Evolutionary conservation across 2,888 invertebrate species (phyloP).

Genomic region (Thymelicus sylvestris): DNA sequence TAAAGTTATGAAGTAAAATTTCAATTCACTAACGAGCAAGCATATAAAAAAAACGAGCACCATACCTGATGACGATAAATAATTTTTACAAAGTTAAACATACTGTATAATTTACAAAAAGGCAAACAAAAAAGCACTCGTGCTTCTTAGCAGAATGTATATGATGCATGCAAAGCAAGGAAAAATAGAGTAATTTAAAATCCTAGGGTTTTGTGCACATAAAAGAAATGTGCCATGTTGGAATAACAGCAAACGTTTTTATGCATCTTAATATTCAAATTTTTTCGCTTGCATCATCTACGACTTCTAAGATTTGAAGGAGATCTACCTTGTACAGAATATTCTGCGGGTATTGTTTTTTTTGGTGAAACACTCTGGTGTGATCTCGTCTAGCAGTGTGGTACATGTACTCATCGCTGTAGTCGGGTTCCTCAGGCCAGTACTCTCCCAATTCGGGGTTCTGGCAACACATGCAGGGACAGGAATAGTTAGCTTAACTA

Average conservation of each 20-base stretch:
- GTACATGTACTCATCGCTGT: constrained; percentile 82
- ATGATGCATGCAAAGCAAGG: constrained; percentile 31
- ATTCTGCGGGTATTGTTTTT: constrained; percentile 82
- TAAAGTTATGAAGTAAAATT: background rate
- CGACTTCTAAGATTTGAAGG: constrained; percentile 39
- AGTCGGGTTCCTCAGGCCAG: constrained; percentile 74
- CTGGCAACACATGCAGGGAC: constrained; percentile 70
- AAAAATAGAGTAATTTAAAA: background rate
- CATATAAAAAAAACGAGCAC: background rate
- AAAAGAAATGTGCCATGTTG: background rate
- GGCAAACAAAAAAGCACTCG: constrained; percentile 23
- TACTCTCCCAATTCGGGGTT: constrained; percentile 69
- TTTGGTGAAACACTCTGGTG: constrained; percentile 77
- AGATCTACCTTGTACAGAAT: constrained; percentile 78
- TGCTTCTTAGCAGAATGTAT: constrained; percentile 35
- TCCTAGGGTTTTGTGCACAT: too few relatives aligned
- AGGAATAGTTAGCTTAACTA: constrained; percentile 64
- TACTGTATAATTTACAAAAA: background rate
- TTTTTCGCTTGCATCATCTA: constrained; percentile 34
- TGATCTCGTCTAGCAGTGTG: constrained; percentile 80
- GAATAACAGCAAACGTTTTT: background rate
- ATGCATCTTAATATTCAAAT: background rate
- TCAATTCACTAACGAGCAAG: background rate
- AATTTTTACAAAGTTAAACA: background rate
- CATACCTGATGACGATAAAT: background rate